These are phyloP conservation scores for Telmatherina bonti DNA, from an alignment of 2,797 vertebrate species.

Conservation along the genomic window DNA sequence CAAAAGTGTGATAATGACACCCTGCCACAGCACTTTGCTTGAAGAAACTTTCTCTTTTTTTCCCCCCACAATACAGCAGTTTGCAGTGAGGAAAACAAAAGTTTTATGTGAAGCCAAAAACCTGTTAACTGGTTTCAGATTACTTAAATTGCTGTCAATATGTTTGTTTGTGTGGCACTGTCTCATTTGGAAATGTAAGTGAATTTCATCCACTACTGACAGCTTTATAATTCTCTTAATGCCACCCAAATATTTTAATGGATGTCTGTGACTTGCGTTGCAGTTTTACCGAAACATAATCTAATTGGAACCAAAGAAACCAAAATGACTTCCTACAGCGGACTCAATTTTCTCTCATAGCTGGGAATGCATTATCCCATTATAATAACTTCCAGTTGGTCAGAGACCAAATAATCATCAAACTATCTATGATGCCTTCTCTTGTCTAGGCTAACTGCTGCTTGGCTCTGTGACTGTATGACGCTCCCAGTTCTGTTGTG, in stretches of 20 bases:
- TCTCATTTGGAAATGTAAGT: conserved; percentile 22
- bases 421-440: conserved; percentile 48
- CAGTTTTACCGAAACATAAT: conserved; percentile 41
- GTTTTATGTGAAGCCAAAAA: too few relatives aligned
- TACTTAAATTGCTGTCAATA: neutral
- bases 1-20: conserved; percentile 57
- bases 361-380: conserved; percentile 62
- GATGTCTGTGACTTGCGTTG: conserved; percentile 36
- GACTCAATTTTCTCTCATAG: conserved; percentile 50
- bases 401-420: conserved; percentile 54
- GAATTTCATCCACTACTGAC: conserved; percentile 26
- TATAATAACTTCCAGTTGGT: conserved; percentile 58
- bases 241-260: conserved; percentile 50
- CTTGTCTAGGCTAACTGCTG: conserved; percentile 50
- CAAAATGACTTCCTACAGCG: conserved; percentile 58
- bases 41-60: conserved; percentile 29
- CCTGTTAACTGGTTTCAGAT: conserved; percentile 13
- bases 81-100: too few relatives aligned
- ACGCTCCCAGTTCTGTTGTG: conserved; percentile 47
- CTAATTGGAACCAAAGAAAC: conserved; percentile 61
- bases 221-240: conserved; percentile 8
- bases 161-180: conserved; percentile 3
- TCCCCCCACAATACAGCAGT: neutral
- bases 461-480: conserved; percentile 51
- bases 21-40: conserved; percentile 31